Evolutionary conservation across 2,888 invertebrate genomes (phyloP), one percentile per base, ranked within the genome.

Genomic region (Macrosiphum euphorbiae): DNA sequence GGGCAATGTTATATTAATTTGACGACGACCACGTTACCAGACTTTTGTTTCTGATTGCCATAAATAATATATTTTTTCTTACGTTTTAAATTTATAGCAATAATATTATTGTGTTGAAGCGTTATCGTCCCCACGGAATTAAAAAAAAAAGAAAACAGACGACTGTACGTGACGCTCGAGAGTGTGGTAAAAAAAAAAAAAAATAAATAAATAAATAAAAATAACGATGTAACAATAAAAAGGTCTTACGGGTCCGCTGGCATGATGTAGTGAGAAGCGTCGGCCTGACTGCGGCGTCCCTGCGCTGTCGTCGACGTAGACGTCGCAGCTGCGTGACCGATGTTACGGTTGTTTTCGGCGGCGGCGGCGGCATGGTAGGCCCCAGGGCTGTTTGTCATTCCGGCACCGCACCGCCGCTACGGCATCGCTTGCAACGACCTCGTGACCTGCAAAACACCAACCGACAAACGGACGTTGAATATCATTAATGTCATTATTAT

Each of bases 351-450:
- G 92, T 92, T 92, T 89, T 94, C 89, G 61, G 58, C 88, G 86
- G 86, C 86, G 90, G 90, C 85, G 92, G 92, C 88, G 85, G 90
- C 93, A 94, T 94, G 93, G 61, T 94, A 94, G 52, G 93, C 93
- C 93, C 93, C 93, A 86, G 93, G 90, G 90, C 93, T 94, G 93
- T 94, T 94, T 86, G 93, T 94, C 93, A 94, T 94, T 67, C 93
- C 93, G 90, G 84, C 88, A 93, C 93, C 84, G 84, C 89, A 47
- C 89, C 93, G 41, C 58, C 88, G 84, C 93, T 89, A 93, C 93
- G 93, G 90, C 93, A 94, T 94, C 35, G 93, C 61, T 88, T n/a
- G 85, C 61, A 85, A 86, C 85, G 20, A 50, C 85, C 90, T 94
- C 86, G 90, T 28, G 90, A 94, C 93, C 93, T 94, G 85, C n/a